A percentile compares a stretch with the other conserved stretches of the same genome.
Conservation (phyloP, 2,888 invertebrate species). For the Apamea sordens region DNA sequence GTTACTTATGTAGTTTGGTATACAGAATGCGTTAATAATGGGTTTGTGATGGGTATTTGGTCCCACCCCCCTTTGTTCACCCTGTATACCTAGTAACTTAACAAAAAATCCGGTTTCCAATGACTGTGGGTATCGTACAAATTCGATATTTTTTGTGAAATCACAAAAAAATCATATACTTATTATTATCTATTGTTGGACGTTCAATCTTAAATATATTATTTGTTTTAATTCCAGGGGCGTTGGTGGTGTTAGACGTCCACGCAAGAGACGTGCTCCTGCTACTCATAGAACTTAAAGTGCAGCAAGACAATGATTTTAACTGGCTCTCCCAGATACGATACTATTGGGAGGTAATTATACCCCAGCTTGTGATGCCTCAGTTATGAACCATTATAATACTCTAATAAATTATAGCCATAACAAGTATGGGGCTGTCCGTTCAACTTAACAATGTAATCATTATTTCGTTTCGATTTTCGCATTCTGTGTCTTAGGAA, state of each 20-base stretch:
- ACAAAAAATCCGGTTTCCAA: not conserved
- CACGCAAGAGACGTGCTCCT: slow-evolving; percentile 97
- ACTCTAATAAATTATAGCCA: not conserved
- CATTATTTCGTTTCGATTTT: not conserved
- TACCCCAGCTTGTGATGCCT: not conserved
- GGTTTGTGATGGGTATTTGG: not conserved
- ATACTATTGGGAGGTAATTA: slow-evolving; percentile 94
- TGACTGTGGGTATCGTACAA: not conserved
- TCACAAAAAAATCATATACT: no score
- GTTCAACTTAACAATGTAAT: not conserved
- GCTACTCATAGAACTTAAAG: slow-evolving; percentile 91
- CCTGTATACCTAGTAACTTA: not conserved
- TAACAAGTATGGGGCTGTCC: not conserved
- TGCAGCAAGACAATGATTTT: slow-evolving; percentile 94
- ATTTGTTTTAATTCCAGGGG: slow-evolving; percentile 89
- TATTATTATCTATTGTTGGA: not conserved
- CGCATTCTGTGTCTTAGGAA: no score
- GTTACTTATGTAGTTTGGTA: not conserved
- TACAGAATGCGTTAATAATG: not conserved
- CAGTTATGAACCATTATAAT: not conserved
- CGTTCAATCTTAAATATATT: not conserved
- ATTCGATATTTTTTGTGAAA: not conserved
- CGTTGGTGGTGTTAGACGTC: slow-evolving; percentile 97
- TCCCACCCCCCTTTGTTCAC: not conserved
- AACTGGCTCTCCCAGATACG: slow-evolving; percentile 95